These are phyloP conservation scores for Benitochromis conjunctus DNA, from an alignment of 2,113 vertebrate species.

Conservation along the genomic window DNA sequence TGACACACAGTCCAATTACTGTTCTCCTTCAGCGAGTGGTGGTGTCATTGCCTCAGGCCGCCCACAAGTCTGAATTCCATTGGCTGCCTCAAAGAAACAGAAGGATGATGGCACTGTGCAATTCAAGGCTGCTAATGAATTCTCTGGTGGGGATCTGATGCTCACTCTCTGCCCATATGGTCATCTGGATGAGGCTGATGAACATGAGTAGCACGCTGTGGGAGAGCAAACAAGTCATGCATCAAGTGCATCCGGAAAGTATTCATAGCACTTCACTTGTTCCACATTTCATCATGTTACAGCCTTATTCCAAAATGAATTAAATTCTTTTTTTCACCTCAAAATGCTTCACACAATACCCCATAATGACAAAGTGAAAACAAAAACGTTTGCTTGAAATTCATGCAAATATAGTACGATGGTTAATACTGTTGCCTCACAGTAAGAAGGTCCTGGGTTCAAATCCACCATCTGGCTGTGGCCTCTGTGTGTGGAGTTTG, in stretches of 20 bases:
- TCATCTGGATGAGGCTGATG: conserved; percentile 74
- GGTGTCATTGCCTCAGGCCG: conserved; percentile 15
- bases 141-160: conserved; percentile 74
- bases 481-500: not conserved
- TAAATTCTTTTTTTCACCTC: not conserved
- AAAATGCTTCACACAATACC: not conserved
- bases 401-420: not conserved
- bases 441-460: not conserved
- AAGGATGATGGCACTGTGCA: conserved; percentile 69
- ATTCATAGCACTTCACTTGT: not conserved
- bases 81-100: conserved; percentile 64
- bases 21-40: not conserved
- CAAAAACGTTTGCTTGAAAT: not conserved
- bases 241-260: not conserved
- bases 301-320: not conserved
- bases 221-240: conserved; percentile 3
- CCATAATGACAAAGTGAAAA: not conserved
- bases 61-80: conserved; percentile 20
- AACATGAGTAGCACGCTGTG: conserved; percentile 63
- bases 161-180: conserved; percentile 73
- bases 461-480: not conserved
- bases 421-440: not conserved
- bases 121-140: conserved; percentile 78
- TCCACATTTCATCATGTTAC: not conserved
- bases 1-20: conserved; percentile 40